A percentile compares a stretch with the other conserved stretches of the same genome.
phyloP scores from a whole-genome alignment of 2,113 vertebrate genomes.

The Panthera tigris region DNA sequence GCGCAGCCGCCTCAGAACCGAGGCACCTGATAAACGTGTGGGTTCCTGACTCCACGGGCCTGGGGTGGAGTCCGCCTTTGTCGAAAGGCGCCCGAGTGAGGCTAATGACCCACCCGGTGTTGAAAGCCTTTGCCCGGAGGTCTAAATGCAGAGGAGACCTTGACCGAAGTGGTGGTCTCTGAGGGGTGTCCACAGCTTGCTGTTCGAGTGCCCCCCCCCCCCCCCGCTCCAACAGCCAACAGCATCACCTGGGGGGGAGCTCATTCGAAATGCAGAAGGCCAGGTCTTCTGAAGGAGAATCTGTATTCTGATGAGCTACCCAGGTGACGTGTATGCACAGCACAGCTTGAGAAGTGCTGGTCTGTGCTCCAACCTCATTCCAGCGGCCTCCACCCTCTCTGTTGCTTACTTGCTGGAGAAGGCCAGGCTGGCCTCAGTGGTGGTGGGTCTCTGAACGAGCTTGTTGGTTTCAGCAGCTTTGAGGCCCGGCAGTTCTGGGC shows the following conservation, averaged over 20 bases:
- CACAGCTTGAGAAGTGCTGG: not conserved
- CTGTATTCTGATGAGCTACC: not conserved
- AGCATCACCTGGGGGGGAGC: not conserved
- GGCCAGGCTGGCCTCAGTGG: accelerated
- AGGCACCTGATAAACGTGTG: not conserved
- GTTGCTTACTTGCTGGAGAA: not conserved
- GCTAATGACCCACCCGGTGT: not conserved
- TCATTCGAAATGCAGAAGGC: not conserved
- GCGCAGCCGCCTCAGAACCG: not conserved
- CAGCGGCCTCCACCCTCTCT: too few relatives aligned
- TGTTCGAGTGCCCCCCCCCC: too few relatives aligned
- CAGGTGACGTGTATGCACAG: not conserved
- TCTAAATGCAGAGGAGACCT: not conserved
- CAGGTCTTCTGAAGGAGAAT: not conserved
- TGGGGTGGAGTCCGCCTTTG: not conserved
- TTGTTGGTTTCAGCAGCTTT: not conserved
- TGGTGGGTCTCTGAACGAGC: not conserved
- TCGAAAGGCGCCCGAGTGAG: not conserved
- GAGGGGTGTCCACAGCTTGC: not conserved
- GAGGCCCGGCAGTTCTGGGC: not conserved
- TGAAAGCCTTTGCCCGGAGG: not conserved
- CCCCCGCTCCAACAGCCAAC: not conserved
- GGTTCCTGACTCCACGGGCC: not conserved
- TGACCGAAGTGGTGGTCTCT: not conserved
- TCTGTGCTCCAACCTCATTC: not conserved